Conservation (phyloP, 2,113 vertebrate genomes). For the Poeciliopsis prolifica region DNA sequence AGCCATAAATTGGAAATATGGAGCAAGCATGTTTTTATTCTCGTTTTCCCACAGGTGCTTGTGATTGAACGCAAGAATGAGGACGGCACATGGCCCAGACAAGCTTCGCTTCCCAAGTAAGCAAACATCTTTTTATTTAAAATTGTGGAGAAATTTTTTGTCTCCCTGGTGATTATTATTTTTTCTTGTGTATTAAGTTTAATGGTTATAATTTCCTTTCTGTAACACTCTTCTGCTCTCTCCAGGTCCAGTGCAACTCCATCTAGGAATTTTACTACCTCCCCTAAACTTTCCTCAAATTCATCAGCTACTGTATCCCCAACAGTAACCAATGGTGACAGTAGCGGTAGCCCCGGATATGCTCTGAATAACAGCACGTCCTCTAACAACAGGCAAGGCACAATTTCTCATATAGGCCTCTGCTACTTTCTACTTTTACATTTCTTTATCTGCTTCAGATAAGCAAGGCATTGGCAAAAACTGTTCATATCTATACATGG, state of each 20-base stretch:
- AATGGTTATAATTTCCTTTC: neutral
- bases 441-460: neutral
- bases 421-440: neutral
- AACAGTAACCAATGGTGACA: slow-evolving; percentile 92
- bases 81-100: slow-evolving; percentile 95
- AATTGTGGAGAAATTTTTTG: neutral
- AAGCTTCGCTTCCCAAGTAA: slow-evolving; percentile 88
- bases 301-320: slow-evolving; percentile 88
- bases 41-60: slow-evolving; percentile 83
- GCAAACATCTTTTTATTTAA: slow-evolving; percentile 16
- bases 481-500: neutral
- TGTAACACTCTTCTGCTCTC: slow-evolving; percentile 25
- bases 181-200: neutral
- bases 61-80: slow-evolving; percentile 96
- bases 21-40: slow-evolving; percentile 22
- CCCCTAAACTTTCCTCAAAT: slow-evolving; percentile 91
- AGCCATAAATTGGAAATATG: neutral
- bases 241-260: slow-evolving; percentile 89
- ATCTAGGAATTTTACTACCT: slow-evolving; percentile 94
- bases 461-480: neutral
- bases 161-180: neutral
- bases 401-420: neutral
- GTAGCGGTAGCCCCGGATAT: slow-evolving; percentile 86
- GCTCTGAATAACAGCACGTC: slow-evolving; percentile 88
- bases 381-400: slow-evolving; percentile 81